These are phyloP conservation scores for Ganaspis sp. DNA, from an alignment of 1,140 invertebrate genomes.

Conservation along the genomic window DNA sequence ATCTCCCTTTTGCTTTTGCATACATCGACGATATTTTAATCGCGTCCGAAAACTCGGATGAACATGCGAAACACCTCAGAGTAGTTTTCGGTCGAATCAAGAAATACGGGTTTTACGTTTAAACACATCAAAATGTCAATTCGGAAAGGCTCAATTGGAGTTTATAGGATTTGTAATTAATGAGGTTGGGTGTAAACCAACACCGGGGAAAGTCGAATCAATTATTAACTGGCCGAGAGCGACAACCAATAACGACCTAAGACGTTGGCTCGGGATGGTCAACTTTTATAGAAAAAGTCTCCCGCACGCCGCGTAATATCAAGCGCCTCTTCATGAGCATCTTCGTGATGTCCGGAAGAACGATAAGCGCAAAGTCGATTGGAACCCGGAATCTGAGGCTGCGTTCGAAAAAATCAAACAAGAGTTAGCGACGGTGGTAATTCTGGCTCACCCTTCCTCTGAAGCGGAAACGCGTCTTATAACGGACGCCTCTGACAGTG, in stretches of 20 bases:
- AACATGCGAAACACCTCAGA: slow-evolving; percentile 40
- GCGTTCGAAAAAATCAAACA: too few relatives aligned
- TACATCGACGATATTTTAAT: slow-evolving; percentile 56
- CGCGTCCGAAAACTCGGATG: slow-evolving; percentile 37
- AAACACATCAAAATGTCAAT: background rate
- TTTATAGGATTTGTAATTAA: background rate
- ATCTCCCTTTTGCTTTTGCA: slow-evolving; percentile 40
- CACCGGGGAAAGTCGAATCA: background rate
- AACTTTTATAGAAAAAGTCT: background rate
- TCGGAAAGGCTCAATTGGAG: background rate
- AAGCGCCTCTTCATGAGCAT: background rate
- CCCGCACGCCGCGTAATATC: background rate
- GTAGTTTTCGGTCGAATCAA: background rate
- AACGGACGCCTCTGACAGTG: background rate
- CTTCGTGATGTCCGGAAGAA: too few relatives aligned
- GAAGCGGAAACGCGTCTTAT: background rate
- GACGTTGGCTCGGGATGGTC: slow-evolving; percentile 33
- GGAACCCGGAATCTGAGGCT: too few relatives aligned
- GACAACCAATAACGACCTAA: background rate
- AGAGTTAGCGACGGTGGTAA: background rate
- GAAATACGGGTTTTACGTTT: background rate
- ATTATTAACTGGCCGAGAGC: slow-evolving; percentile 4
- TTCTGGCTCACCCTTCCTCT: background rate
- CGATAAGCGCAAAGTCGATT: too few relatives aligned
- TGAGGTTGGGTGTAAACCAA: background rate